These are phyloP conservation scores for Echinometra lucunter DNA, from an alignment of 53 echinoderm and acorn worm genomes.

Conservation along the genomic window DNA sequence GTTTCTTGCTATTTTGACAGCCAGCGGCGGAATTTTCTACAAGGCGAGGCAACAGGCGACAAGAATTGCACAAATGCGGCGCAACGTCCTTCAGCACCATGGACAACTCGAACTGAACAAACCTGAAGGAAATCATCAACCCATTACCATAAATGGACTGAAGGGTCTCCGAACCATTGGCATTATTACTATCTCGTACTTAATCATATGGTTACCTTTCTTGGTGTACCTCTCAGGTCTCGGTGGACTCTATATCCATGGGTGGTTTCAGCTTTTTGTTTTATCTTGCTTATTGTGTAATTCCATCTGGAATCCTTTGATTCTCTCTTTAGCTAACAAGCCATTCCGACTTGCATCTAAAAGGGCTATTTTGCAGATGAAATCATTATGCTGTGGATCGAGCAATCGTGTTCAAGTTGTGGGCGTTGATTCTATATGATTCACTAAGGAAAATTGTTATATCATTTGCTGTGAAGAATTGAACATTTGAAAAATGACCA, in stretches of 20 bases:
- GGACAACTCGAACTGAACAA: background rate
- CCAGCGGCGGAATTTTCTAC: background rate
- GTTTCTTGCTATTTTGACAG: background rate
- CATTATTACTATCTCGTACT: background rate
- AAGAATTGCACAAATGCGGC: background rate
- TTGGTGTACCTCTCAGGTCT: background rate
- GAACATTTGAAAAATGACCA: too few relatives aligned
- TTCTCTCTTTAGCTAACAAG: background rate
- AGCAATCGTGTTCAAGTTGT: background rate
- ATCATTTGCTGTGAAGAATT: too few relatives aligned
- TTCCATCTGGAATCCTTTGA: slow-evolving; percentile 29
- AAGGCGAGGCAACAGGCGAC: background rate
- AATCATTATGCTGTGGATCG: background rate
- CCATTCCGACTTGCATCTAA: slow-evolving; percentile 9
- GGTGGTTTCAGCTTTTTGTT: background rate
- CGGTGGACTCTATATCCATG: too few relatives aligned
- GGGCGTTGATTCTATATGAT: too few relatives aligned
- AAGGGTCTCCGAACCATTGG: slow-evolving; percentile 32
- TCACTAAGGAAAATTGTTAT: too few relatives aligned
- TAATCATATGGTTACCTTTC: background rate
- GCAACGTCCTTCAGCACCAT: background rate
- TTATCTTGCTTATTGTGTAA: background rate
- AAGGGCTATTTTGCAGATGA: background rate
- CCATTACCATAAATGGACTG: background rate
- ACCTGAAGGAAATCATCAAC: background rate